Evolutionary conservation across 1,140 invertebrate species (phyloP), one percentile per base, ranked within the genome.

Genomic region (Delia radicum): DNA sequence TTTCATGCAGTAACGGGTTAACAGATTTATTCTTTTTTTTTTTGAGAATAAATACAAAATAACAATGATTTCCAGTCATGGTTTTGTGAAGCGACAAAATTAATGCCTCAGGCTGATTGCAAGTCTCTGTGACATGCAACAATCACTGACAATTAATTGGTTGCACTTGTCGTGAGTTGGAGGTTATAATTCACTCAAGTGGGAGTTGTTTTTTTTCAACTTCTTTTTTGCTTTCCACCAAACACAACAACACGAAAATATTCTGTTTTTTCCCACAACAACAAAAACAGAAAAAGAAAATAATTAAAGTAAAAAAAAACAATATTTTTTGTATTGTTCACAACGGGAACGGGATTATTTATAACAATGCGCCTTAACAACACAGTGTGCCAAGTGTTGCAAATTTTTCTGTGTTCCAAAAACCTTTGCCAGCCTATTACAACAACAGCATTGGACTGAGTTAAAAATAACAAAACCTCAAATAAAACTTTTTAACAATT

Each of bases 401-500:
- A 55, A 55, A 55, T 21, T 55, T 21, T 21, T 55, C 48, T 55
- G 48, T 55, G 18, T 55, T 21, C 10, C 18, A 31, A 72, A 72
- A 37, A 72, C n/a, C 24, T 21, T 72, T 33, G 33, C 2, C n/a
- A 7, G 73, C 29, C 31, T 33, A 10, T 33, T 15, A 42, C 37
- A 42, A 31, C 29, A 67, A 46, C 65, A 75, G 31, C n/a, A 31
- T 26, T 42, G 46, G 62, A 13, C 24, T 65, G 42, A 75, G 31
- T 69, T 12, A 61, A 75, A 75, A n/a, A 69, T 55, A 69, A 75
- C 28, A 65, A 33, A 27, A 75, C 31, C 74, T 15, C 15, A n/a
- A 33, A 27, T 26, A 26, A 62, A 61, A 27, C 37, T 33, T 67
- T 18, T n/a, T 29, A 74, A 75, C 65, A 31, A 82, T 85, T 85